Conservation (phyloP, 2,888 invertebrate genomes). For the Tenthredo livida region DNA sequence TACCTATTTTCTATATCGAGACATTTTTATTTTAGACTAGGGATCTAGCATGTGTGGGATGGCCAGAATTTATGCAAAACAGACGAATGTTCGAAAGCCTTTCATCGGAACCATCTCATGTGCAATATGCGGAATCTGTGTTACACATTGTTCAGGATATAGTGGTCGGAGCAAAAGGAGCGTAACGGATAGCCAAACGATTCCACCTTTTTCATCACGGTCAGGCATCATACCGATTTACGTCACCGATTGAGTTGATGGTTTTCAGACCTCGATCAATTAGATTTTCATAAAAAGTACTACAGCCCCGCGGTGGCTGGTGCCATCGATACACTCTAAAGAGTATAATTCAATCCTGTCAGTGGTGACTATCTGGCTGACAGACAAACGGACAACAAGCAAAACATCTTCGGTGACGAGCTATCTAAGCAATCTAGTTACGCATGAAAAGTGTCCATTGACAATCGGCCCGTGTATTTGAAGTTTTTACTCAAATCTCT, state of each 20-base stretch:
- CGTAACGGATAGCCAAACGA: constrained; percentile 11
- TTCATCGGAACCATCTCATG: not conserved
- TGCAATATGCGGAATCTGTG: not conserved
- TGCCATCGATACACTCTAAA: not conserved
- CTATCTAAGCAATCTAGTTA: too few relatives aligned
- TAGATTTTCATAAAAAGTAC: not conserved
- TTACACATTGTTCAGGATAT: not conserved
- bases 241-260: constrained; percentile 1
- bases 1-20: not conserved
- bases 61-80: not conserved
- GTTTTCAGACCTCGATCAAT: not conserved
- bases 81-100: not conserved
- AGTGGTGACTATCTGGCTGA: too few relatives aligned
- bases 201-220: constrained; percentile 8
- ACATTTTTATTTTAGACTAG: not conserved
- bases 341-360: too few relatives aligned
- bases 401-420: too few relatives aligned
- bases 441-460: not conserved
- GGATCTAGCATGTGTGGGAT: not conserved
- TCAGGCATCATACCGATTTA: not conserved
- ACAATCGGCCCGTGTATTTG: not conserved
- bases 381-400: too few relatives aligned
- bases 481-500: not conserved
- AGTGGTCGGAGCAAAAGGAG: not conserved
- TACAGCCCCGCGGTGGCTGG: not conserved